Evolutionary conservation across 2,113 vertebrate genomes (phyloP).

Genomic region (Nicator chloris): DNA sequence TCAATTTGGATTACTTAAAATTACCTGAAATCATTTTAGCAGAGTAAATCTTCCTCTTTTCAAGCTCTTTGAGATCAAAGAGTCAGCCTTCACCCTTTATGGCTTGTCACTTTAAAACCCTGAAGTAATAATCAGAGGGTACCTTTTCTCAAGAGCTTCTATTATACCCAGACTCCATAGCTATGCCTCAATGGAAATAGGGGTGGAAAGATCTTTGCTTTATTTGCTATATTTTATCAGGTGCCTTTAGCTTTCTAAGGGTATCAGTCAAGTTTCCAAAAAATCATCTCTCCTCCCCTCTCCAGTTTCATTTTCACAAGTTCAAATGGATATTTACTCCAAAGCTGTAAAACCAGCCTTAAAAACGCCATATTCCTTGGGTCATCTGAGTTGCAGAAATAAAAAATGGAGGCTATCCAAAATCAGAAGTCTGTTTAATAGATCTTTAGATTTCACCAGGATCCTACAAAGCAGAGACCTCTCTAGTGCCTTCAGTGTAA

Average conservation of each 20-base stretch:
- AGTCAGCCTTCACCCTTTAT: conserved; percentile 14
- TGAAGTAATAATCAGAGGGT: conserved; percentile 41
- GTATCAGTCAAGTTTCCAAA: neutral
- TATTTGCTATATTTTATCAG: neutral
- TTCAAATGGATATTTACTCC: neutral
- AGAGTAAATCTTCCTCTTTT: conserved; percentile 29
- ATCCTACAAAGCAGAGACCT: neutral
- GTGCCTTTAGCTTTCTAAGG: neutral
- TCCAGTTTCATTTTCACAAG: neutral
- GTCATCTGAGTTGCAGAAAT: neutral
- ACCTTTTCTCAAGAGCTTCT: neutral
- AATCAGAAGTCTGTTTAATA: neutral
- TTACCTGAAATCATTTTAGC: conserved; percentile 54
- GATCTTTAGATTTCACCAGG: neutral
- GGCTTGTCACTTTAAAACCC: conserved; percentile 30
- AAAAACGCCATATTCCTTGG: neutral
- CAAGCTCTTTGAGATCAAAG: conserved; percentile 68
- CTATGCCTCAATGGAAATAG: neutral
- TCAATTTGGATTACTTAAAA: conserved; percentile 57
- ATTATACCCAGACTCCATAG: neutral
- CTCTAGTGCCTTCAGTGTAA: neutral
- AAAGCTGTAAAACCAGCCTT: neutral
- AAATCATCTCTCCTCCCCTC: neutral
- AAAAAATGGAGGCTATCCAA: neutral
- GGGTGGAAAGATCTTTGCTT: neutral